Evolutionary conservation across 1,140 invertebrate genomes (phyloP).

Genomic region (Caenorhabditis brenneri): DNA sequence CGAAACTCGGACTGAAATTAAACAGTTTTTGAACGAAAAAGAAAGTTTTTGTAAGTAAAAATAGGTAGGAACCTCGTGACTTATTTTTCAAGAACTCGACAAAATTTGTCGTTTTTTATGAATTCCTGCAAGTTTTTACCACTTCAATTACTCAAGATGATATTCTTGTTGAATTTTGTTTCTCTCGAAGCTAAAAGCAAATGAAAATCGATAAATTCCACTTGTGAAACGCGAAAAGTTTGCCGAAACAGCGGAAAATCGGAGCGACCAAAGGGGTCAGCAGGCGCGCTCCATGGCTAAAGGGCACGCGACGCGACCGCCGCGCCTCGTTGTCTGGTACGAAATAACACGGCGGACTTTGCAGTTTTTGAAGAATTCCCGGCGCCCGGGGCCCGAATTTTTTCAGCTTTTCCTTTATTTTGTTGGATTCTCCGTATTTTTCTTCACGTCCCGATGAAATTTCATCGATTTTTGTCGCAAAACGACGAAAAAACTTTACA

Average conservation of each 20-base stretch:
- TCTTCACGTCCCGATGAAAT: not conserved
- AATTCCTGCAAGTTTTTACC: too few relatives aligned
- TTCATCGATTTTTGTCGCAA: not conserved
- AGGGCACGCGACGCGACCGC: slow-evolving; percentile 4
- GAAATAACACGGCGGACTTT: slow-evolving; percentile 27
- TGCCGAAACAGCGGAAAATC: not conserved
- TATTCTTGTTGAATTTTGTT: not conserved
- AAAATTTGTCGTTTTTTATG: too few relatives aligned
- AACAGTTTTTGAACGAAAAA: too few relatives aligned
- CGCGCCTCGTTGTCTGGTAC: not conserved
- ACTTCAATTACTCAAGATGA: too few relatives aligned
- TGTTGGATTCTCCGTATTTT: slow-evolving; percentile 5
- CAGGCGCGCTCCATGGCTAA: not conserved
- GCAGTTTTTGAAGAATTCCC: slow-evolving; percentile 10
- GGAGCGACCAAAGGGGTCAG: not conserved
- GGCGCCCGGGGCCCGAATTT: not conserved
- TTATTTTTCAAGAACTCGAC: too few relatives aligned
- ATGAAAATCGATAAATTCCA: not conserved
- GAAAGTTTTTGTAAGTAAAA: too few relatives aligned
- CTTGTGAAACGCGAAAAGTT: not conserved
- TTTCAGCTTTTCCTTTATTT: not conserved
- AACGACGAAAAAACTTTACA: not conserved
- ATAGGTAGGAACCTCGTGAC: too few relatives aligned
- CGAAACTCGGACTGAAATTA: too few relatives aligned
- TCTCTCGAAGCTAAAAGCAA: not conserved